A percentile compares a stretch with the other conserved stretches of the same genome.
phyloP scores from a whole-genome alignment of 2,797 vertebrate species.

The Nasua narica region DNA sequence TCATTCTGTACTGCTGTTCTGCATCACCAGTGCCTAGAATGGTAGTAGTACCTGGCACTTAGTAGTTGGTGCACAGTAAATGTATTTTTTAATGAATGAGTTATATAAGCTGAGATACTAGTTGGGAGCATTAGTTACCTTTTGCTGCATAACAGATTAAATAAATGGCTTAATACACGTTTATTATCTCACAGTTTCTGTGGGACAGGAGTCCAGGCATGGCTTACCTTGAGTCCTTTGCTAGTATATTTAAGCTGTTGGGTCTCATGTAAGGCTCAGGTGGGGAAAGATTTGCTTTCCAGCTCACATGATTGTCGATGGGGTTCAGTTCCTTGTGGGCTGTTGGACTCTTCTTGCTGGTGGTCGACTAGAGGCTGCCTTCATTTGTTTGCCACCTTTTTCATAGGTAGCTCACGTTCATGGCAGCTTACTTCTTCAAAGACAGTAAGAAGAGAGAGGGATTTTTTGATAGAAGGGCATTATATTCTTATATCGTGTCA shows the following conservation, averaged over 20 bases:
- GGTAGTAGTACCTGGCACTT: neutral
- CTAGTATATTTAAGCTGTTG: neutral
- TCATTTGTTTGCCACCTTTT: neutral
- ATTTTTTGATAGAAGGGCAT: neutral
- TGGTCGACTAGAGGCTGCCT: neutral
- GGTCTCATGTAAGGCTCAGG: neutral
- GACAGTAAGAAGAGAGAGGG: neutral
- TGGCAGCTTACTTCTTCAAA: conserved; percentile 13
- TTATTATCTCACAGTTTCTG: conserved; percentile 18
- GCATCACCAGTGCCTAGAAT: neutral
- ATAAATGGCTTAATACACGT: neutral
- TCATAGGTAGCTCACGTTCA: neutral
- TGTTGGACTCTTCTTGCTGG: neutral
- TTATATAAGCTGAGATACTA: neutral
- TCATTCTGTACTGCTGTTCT: neutral
- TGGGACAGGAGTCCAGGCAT: neutral
- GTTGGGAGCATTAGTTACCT: neutral
- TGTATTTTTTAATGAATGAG: neutral
- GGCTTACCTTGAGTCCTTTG: neutral
- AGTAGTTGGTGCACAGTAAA: neutral
- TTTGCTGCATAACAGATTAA: neutral
- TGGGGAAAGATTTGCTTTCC: neutral
- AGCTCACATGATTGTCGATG: neutral
- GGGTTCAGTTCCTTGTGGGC: neutral
- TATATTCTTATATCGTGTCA: neutral